Conservation (phyloP, 2,797 vertebrate genomes). For the Knipowitschia caucasica region DNA sequence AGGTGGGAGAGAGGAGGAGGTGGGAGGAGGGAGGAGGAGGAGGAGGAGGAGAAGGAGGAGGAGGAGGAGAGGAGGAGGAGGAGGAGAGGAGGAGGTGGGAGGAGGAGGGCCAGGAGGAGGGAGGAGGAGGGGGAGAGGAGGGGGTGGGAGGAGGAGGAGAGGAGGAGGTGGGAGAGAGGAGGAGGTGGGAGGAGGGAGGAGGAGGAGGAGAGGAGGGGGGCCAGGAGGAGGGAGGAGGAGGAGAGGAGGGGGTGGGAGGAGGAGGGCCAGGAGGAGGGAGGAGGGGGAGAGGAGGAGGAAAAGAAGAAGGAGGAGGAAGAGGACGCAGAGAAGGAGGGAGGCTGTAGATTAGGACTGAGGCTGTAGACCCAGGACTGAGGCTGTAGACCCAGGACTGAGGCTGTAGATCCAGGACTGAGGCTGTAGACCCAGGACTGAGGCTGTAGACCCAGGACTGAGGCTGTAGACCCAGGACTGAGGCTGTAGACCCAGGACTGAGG, state of each 20-base stretch:
- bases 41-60: background rate
- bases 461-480: background rate
- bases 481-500: background rate
- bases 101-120: no score
- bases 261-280: background rate
- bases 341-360: background rate
- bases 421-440: background rate
- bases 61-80: background rate
- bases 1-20: background rate
- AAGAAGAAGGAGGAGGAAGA: slow-evolving; percentile 2
- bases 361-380: background rate
- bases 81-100: background rate
- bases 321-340: slow-evolving; percentile 2
- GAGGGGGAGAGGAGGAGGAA: background rate
- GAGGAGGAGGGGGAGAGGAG: background rate
- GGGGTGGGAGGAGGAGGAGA: background rate
- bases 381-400: background rate
- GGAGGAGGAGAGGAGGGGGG: background rate
- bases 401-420: background rate
- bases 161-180: background rate
- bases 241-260: no score
- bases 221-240: background rate
- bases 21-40: background rate
- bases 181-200: no score
- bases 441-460: background rate